phyloP scores from a whole-genome alignment of 2,797 vertebrate species.

The Paramormyrops hopkinsi region DNA sequence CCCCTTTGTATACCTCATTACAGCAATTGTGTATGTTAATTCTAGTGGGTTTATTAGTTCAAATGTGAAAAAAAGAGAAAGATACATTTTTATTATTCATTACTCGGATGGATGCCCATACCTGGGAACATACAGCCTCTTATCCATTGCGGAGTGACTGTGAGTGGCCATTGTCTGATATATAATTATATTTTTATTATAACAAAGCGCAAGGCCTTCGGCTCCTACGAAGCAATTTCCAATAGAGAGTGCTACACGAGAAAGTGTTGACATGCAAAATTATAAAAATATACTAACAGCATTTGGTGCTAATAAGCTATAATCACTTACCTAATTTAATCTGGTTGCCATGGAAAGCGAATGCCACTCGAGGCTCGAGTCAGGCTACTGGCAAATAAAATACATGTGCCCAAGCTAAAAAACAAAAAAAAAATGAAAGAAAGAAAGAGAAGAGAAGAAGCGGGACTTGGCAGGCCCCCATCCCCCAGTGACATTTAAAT shows the following conservation, averaged over 20 bases:
- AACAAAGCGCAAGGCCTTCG: slow-evolving; percentile 56
- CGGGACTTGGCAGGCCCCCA: slow-evolving; percentile 46
- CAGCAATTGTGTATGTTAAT: slow-evolving; percentile 75
- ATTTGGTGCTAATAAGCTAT: slow-evolving; percentile 71
- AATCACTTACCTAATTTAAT: slow-evolving; percentile 79
- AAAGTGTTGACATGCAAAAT: slow-evolving; percentile 76
- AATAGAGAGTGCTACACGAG: slow-evolving; percentile 56
- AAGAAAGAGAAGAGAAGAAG: slow-evolving; percentile 42
- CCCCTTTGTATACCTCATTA: slow-evolving; percentile 60
- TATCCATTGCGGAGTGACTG: slow-evolving; percentile 26
- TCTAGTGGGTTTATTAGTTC: slow-evolving; percentile 75
- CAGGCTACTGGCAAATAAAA: slow-evolving; percentile 62
- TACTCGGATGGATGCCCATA: slow-evolving; percentile 53
- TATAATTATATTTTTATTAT: slow-evolving; percentile 74
- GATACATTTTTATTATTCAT: slow-evolving; percentile 66
- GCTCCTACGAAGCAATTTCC: slow-evolving; percentile 67
- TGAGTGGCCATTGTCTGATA: slow-evolving; percentile 66
- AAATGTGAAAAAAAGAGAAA: slow-evolving; percentile 55
- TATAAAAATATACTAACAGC: slow-evolving; percentile 73
- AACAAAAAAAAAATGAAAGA: slow-evolving; percentile 41
- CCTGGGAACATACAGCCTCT: slow-evolving; percentile 49
- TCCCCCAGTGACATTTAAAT: slow-evolving; percentile 67
- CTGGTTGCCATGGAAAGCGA: slow-evolving; percentile 82
- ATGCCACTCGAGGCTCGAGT: slow-evolving; percentile 71
- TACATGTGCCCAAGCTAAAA: slow-evolving; percentile 52